Base-by-base conservation (phyloP, 2,797 vertebrate genomes). In the Cossypha caffra region DNA sequence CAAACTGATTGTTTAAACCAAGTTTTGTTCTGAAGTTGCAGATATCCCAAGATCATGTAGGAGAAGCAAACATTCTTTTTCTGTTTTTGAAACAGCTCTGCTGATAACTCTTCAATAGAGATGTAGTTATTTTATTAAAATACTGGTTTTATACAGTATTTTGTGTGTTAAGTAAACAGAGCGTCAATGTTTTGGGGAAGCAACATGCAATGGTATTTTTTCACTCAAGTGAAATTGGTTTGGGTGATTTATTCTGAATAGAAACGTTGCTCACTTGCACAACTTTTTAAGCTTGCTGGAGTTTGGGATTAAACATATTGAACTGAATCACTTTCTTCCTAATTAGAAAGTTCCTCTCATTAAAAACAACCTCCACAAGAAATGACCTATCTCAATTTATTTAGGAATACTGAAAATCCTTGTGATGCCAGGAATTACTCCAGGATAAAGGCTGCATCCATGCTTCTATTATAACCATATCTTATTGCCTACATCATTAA, bases 361-460 rank as follows among this genome's bases (percentile, higher is more conserved):
- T 50, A 37, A 43, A 61, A 67, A 26, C 9, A 35, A 35, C 3
- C 3, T 8, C 24, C 0, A 0, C 2, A 62, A 57, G 31, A 17
- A 9, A 11, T 28, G 7, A 51, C 8, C 3, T 68, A 47, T 69
- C 20, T 3, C 5, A 71, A 5, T 7, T 66, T 38, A 52, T 54
- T 74, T 79, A 51, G 17, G 61, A 72, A 11, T 58, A 50, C 3
- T 69, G 28, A 76, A 91, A 68, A 54, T 40, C 62, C 17, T 86
- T 77, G 35, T 11, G 2, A 12, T 50, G 8, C 42, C 48, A 83
- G 26, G 64, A 45, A 52, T 67, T 83, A 69, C 10, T 64, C 35
- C 54, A 68, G 24, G 11, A 6, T 68, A 64, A 77, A 19, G 24
- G 4, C n/a, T 90, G n/a, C 16, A 72, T 31, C 35, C 23, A 58